Evolutionary conservation across 2,888 invertebrate genomes (phyloP).

Genomic region (Lamellibrachia columna): DNA sequence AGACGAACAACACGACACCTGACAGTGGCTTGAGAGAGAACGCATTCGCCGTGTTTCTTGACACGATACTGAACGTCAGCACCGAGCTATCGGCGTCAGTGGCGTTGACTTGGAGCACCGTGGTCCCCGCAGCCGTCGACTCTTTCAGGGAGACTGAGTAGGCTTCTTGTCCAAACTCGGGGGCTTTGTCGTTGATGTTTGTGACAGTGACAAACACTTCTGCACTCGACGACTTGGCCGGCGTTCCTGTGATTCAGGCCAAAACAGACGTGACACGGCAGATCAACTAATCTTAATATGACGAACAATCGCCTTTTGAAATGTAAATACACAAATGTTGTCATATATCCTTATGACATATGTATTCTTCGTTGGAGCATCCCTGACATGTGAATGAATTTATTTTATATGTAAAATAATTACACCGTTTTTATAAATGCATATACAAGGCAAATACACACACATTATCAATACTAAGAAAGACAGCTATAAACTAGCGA

Average conservation of each 20-base stretch:
- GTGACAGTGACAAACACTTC: conserved; percentile 21
- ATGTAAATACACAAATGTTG: no score
- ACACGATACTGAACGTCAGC: conserved; percentile 24
- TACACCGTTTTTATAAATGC: no score
- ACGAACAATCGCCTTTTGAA: neutral
- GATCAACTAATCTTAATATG: neutral
- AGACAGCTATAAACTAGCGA: no score
- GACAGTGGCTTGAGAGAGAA: conserved; percentile 20
- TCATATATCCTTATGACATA: no score
- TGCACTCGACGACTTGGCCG: conserved; percentile 24
- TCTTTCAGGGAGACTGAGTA: conserved; percentile 46
- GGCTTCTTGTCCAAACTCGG: conserved; percentile 41
- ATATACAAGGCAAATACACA: no score
- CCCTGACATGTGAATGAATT: no score
- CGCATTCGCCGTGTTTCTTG: conserved; percentile 25
- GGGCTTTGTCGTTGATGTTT: conserved; percentile 42
- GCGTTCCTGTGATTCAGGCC: conserved; percentile 20
- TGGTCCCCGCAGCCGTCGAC: conserved; percentile 41
- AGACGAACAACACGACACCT: neutral
- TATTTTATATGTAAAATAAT: no score
- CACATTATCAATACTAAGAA: no score
- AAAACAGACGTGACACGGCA: conserved; percentile 2
- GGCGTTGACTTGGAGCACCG: conserved; percentile 23
- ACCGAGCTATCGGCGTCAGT: conserved; percentile 21
- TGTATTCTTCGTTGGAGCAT: no score